Conservation (phyloP, 2,797 vertebrate genomes). For the Botia almorhae region DNA sequence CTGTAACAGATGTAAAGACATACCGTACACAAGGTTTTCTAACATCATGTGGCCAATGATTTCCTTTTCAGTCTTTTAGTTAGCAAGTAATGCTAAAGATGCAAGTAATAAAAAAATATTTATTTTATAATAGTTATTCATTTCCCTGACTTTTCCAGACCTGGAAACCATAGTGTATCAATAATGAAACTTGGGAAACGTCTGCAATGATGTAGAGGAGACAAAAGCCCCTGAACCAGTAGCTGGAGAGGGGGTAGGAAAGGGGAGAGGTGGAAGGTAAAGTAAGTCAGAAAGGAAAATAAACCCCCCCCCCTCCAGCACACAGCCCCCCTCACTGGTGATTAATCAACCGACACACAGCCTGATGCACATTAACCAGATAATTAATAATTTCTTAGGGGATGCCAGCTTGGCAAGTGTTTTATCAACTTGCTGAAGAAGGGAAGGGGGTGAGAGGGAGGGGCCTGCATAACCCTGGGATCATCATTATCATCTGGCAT, state of each 20-base stretch:
- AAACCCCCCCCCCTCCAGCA: slow-evolving; percentile 72
- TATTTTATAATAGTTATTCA: no score
- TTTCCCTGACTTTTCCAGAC: not conserved
- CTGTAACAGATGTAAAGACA: not conserved
- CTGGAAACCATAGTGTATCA: slow-evolving; percentile 26
- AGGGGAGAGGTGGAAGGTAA: slow-evolving; percentile 50
- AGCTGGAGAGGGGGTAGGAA: slow-evolving; percentile 25
- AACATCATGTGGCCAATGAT: slow-evolving; percentile 14
- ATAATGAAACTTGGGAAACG: slow-evolving; percentile 24
- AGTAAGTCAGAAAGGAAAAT: slow-evolving; percentile 58
- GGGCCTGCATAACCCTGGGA: slow-evolving; percentile 56
- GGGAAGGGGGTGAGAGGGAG: slow-evolving; percentile 39
- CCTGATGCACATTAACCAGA: slow-evolving; percentile 97
- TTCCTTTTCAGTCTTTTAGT: not conserved
- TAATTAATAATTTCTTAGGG: slow-evolving; percentile 99
- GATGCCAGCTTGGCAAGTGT: slow-evolving; percentile 88
- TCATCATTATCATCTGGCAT: slow-evolving; percentile 63
- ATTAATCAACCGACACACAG: slow-evolving; percentile 96
- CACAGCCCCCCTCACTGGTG: slow-evolving; percentile 84
- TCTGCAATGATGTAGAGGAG: slow-evolving; percentile 30
- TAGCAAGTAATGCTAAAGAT: no score
- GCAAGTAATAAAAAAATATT: no score
- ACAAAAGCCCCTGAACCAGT: slow-evolving; percentile 52
- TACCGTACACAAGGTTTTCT: not conserved
- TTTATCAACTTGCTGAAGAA: slow-evolving; percentile 86